These are phyloP conservation scores for Bombycilla garrulus DNA, from an alignment of 2,113 vertebrate species.

Conservation along the genomic window DNA sequence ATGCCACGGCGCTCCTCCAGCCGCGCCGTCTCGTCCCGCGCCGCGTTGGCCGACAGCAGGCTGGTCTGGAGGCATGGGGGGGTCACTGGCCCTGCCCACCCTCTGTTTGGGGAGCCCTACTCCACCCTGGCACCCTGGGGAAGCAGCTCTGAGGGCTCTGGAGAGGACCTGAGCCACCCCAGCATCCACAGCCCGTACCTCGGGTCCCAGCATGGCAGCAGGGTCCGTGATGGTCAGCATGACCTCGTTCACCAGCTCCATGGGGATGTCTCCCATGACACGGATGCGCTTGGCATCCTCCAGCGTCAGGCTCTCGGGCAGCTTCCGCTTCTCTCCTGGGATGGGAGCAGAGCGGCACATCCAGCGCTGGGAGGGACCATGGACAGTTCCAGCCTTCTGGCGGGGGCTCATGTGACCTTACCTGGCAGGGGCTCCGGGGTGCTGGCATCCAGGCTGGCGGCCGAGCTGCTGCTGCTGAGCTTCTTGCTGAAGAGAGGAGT, in stretches of 20 bases:
- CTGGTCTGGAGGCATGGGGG: conserved; percentile 80
- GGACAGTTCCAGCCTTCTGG: background rate
- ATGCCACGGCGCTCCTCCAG: conserved; percentile 95
- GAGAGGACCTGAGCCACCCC: background rate
- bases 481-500: conserved; percentile 85
- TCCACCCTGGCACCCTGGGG: background rate
- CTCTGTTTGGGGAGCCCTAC: accelerated
- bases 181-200: conserved; percentile 65
- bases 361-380: background rate
- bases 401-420: background rate
- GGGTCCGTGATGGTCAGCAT: conserved; percentile 99
- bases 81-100: background rate
- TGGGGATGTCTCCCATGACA: conserved; percentile 97
- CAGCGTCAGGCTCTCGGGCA: conserved; percentile 89
- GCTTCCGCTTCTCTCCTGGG: conserved; percentile 93
- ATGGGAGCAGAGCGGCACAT: background rate
- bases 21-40: conserved; percentile 93
- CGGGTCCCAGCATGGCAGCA: conserved; percentile 95
- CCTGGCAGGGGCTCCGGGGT: conserved; percentile 85
- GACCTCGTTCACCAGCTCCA: conserved; percentile 98
- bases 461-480: conserved; percentile 78
- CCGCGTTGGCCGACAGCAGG: conserved; percentile 92
- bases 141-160: background rate
- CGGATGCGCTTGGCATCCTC: conserved; percentile 97
- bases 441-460: conserved; percentile 75